A percentile compares a stretch with the other conserved stretches of the same genome.
These are phyloP conservation scores for Anhinga rufa DNA, from an alignment of 2,113 vertebrate species.

Conservation along the genomic window DNA sequence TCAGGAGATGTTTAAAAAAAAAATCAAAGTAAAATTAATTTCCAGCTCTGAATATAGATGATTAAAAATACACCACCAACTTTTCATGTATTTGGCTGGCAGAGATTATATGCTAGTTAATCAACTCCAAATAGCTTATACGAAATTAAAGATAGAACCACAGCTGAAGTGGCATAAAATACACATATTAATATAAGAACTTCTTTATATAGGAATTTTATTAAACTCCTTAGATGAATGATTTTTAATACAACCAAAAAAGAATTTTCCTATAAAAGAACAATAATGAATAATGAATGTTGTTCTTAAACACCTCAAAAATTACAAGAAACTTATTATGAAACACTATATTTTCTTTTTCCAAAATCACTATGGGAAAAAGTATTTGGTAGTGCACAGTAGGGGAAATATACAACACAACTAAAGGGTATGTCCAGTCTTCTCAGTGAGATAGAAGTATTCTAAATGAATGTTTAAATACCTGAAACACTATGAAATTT, in stretches of 20 bases:
- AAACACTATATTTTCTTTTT: background rate
- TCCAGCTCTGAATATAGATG: slow-evolving; percentile 74
- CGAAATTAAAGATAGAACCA: slow-evolving; percentile 56
- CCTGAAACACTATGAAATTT: background rate
- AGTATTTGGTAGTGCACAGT: background rate
- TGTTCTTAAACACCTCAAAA: background rate
- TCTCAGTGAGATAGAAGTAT: background rate
- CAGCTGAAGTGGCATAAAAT: slow-evolving; percentile 43
- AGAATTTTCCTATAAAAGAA: background rate
- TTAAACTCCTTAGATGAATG: slow-evolving; percentile 35
- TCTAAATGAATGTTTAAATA: background rate
- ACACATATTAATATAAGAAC: slow-evolving; percentile 43
- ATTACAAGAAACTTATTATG: background rate
- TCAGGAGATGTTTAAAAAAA: slow-evolving; percentile 66
- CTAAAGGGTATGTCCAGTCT: background rate
- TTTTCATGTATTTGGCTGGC: slow-evolving; percentile 61
- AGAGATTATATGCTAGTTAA: slow-evolving; percentile 62
- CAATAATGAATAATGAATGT: background rate
- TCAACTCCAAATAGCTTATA: slow-evolving; percentile 60
- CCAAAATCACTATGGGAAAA: background rate
- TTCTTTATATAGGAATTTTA: slow-evolving; percentile 40
- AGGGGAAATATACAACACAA: background rate
- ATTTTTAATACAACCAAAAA: slow-evolving; percentile 25
- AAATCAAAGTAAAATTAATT: slow-evolving; percentile 76
- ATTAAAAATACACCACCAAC: slow-evolving; percentile 73